Percentiles rank a stretch among this genome's conserved stretches.
Evolutionary conservation across 2,797 vertebrate species (phyloP).

Genomic region (Phoxinus dragarum): DNA sequence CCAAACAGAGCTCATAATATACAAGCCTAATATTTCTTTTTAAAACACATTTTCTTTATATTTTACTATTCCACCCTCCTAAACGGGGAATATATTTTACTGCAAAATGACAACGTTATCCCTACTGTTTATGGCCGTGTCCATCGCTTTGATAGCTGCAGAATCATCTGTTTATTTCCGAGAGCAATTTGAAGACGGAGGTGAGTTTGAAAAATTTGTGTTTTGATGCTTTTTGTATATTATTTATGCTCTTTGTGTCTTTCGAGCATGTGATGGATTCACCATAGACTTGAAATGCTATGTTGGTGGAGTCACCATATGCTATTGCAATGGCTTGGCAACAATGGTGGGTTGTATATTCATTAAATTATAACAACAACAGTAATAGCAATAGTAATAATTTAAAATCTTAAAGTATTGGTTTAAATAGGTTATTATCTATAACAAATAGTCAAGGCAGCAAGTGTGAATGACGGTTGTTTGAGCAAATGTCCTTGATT

Average conservation of each 20-base stretch:
- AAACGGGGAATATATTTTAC: constrained; percentile 25
- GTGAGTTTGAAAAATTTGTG: constrained; percentile 69
- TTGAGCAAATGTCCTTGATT: not conserved
- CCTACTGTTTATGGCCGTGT: constrained; percentile 74
- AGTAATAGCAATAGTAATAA: not conserved
- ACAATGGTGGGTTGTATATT: not conserved
- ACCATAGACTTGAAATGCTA: not conserved
- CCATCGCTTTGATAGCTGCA: constrained; percentile 73
- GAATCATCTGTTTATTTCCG: constrained; percentile 80
- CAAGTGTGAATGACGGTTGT: not conserved
- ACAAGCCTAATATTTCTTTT: constrained; percentile 6
- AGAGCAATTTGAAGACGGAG: constrained; percentile 87
- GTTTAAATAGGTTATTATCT: not conserved
- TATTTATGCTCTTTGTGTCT: not conserved
- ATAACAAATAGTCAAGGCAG: not conserved
- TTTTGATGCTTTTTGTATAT: not conserved
- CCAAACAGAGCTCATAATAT: constrained; percentile 5
- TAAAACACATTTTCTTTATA: not conserved
- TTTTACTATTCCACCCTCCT: not conserved
- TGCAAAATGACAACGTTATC: constrained; percentile 73
- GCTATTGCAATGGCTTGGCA: not conserved
- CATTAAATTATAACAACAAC: not conserved
- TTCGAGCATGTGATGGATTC: not conserved
- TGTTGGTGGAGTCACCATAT: not conserved
- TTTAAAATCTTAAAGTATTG: not conserved